These are phyloP conservation scores for Pyrgus malvae DNA, from an alignment of 2,888 invertebrate species.

Conservation along the genomic window DNA sequence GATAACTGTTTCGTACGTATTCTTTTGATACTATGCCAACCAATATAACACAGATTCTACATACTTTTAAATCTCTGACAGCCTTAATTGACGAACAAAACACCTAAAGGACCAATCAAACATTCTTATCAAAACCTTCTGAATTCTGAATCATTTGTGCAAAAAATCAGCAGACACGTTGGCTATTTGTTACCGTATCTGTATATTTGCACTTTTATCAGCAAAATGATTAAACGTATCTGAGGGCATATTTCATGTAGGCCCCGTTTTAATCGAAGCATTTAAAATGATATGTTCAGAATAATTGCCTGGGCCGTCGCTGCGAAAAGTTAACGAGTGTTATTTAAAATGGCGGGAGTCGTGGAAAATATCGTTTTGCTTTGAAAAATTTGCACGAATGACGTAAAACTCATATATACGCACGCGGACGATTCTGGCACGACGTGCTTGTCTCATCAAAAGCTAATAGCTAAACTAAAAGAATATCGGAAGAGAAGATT, in stretches of 20 bases:
- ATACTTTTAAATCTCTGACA: no score
- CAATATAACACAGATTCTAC: no score
- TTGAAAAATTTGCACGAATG: conserved; percentile 72
- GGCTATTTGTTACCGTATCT: conserved; percentile 20
- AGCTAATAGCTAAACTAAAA: not conserved
- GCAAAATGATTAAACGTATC: conserved; percentile 23
- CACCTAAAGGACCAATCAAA: conserved; percentile 3
- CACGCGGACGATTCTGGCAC: conserved; percentile 42
- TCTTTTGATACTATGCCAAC: no score
- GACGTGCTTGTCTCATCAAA: not conserved
- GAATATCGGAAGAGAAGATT: no score
- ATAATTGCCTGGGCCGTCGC: conserved; percentile 65
- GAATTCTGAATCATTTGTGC: conserved; percentile 1
- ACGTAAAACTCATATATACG: conserved; percentile 72
- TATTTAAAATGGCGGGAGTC: conserved; percentile 60
- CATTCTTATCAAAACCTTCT: conserved; percentile 11
- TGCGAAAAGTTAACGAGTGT: conserved; percentile 75
- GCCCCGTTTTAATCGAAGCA: conserved; percentile 61
- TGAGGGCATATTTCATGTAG: conserved; percentile 24
- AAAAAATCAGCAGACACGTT: conserved; percentile 9
- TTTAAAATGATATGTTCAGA: conserved; percentile 68
- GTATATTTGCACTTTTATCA: conserved; percentile 26
- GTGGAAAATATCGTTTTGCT: conserved; percentile 63
- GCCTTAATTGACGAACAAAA: not conserved
- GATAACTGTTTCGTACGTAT: no score